Conservation (phyloP, 2,888 invertebrate genomes). For the Salticus scenicus region DNA sequence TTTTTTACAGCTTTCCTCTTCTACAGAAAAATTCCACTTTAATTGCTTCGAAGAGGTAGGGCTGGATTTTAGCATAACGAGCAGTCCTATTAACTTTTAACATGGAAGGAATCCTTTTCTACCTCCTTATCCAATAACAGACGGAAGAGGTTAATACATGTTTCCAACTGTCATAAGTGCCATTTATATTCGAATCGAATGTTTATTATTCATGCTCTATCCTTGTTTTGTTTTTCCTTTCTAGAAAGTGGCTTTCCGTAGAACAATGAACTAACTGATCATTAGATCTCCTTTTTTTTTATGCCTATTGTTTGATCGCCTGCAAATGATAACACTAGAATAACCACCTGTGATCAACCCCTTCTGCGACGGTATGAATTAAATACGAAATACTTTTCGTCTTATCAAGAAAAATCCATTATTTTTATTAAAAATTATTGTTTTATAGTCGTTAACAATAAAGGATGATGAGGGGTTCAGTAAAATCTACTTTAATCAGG, state of each 20-base stretch:
- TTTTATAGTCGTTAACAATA: too few species aligned
- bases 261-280: constrained; percentile 14
- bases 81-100: not conserved
- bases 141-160: constrained; percentile 16
- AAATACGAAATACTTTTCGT: too few species aligned
- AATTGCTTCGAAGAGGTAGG: not conserved
- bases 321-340: not conserved
- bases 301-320: constrained; percentile 10
- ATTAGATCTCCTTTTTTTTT: not conserved
- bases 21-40: not conserved
- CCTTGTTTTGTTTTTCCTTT: constrained; percentile 10
- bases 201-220: constrained; percentile 29
- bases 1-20: not conserved
- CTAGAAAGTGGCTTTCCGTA: not conserved
- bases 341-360: not conserved
- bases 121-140: not conserved
- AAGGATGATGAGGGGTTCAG: too few species aligned
- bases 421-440: too few species aligned
- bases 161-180: constrained; percentile 15
- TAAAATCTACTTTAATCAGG: too few species aligned
- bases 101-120: not conserved
- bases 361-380: not conserved
- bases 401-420: too few species aligned
- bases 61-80: not conserved
- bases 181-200: constrained; percentile 30